Percentiles rank a stretch among this genome's conserved stretches.
phyloP scores from a whole-genome alignment of 2,113 vertebrate species.

The Pandion haliaetus region DNA sequence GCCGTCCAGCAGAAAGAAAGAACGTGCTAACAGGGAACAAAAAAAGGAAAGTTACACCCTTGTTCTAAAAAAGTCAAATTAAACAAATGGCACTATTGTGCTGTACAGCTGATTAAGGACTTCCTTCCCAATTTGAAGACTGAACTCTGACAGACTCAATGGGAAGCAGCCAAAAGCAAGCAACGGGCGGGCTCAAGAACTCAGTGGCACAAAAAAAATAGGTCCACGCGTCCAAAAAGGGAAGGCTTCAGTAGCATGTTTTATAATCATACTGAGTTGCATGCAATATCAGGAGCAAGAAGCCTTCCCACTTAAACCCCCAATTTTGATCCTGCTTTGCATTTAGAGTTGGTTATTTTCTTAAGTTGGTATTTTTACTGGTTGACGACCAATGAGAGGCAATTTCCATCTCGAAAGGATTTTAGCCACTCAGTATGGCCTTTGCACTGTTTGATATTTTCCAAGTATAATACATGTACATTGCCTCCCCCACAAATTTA shows the following conservation, averaged over 20 bases:
- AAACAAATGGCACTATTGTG: background rate
- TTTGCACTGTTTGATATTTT: background rate
- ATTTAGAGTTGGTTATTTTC: background rate
- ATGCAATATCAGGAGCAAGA: rapidly evolving
- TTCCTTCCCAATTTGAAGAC: background rate
- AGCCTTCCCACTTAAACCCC: background rate
- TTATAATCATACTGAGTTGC: background rate
- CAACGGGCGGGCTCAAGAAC: background rate
- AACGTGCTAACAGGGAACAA: rapidly evolving
- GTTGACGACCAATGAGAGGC: background rate
- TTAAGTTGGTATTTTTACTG: background rate
- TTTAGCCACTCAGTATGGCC: too few species aligned
- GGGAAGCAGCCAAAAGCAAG: background rate
- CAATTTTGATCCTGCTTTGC: background rate
- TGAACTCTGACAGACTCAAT: background rate
- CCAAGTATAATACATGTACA: background rate
- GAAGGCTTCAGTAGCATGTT: background rate
- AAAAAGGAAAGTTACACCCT: background rate
- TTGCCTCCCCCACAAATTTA: background rate
- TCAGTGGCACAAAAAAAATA: rapidly evolving
- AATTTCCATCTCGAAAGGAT: background rate
- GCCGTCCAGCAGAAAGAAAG: background rate
- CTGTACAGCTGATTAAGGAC: background rate
- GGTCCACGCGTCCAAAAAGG: rapidly evolving
- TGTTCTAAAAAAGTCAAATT: background rate